Evolutionary conservation across 2,888 invertebrate genomes (phyloP).

Genomic region (Ceriagrion tenellum): DNA sequence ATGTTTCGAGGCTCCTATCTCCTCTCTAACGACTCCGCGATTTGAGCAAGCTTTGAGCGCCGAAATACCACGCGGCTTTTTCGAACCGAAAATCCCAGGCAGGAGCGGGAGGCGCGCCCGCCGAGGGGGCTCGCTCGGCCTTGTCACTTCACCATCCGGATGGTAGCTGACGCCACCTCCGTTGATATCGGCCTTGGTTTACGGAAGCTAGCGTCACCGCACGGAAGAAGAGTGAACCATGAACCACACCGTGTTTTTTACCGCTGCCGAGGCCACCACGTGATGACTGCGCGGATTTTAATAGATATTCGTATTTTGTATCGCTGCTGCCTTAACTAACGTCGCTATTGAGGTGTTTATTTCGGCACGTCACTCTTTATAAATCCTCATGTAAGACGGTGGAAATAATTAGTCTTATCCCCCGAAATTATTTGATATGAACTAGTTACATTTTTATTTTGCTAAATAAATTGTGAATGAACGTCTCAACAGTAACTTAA

Average conservation of each 20-base stretch:
- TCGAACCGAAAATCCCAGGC: not conserved
- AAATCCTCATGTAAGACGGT: too few relatives aligned
- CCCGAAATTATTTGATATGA: too few relatives aligned
- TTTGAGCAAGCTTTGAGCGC: not conserved
- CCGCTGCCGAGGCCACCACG: too few relatives aligned
- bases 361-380: too few relatives aligned
- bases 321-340: too few relatives aligned
- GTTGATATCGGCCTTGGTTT: not conserved
- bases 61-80: not conserved
- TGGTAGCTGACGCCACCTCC: constrained; percentile 2
- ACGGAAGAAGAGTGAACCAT: not conserved
- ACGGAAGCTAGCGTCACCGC: constrained; percentile 10
- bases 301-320: too few relatives aligned
- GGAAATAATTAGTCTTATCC: too few relatives aligned
- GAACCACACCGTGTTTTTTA: not conserved
- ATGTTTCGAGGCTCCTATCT: not conserved
- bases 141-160: not conserved
- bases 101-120: not conserved
- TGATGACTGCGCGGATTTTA: too few relatives aligned
- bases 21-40: not conserved
- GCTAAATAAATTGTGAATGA: too few relatives aligned
- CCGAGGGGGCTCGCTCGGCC: not conserved
- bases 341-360: too few relatives aligned
- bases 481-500: too few relatives aligned
- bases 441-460: too few relatives aligned